phyloP scores from a whole-genome alignment of 2,888 invertebrate genomes.

The Salpingus planirostris region DNA sequence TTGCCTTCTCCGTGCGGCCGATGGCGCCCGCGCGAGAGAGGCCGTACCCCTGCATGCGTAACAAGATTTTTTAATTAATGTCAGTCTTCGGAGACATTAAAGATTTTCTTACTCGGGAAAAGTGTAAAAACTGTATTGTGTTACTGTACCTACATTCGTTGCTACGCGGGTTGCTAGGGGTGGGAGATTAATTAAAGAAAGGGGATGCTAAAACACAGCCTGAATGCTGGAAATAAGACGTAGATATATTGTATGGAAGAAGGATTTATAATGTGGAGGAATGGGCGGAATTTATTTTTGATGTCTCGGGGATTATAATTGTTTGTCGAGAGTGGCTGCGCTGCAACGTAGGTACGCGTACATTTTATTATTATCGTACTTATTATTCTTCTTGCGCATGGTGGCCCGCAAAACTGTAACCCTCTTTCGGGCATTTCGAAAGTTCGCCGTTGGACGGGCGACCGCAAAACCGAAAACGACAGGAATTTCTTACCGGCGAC shows the following conservation, averaged over 20 bases:
- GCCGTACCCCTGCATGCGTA: constrained; percentile 34
- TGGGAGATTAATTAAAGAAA: constrained; percentile 44
- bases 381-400: too few relatives aligned
- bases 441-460: too few relatives aligned
- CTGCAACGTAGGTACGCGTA: too few relatives aligned
- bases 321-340: not conserved
- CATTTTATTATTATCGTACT: too few relatives aligned
- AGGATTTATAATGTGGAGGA: constrained; percentile 42
- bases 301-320: constrained; percentile 34
- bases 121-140: constrained; percentile 41
- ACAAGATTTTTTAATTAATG: constrained; percentile 43
- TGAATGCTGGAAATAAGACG: constrained; percentile 41
- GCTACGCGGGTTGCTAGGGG: constrained; percentile 39
- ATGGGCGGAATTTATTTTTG: constrained; percentile 38
- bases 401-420: too few relatives aligned
- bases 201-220: constrained; percentile 42
- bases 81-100: constrained; percentile 39
- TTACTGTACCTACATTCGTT: constrained; percentile 41
- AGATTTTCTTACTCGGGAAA: constrained; percentile 32
- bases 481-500: too few relatives aligned
- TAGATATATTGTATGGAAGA: constrained; percentile 42
- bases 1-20: constrained; percentile 25
- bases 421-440: too few relatives aligned
- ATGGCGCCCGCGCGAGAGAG: constrained; percentile 11
- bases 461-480: too few relatives aligned